Conservation (phyloP, 1,140 invertebrate species). For the Dreissena polymorpha region DNA sequence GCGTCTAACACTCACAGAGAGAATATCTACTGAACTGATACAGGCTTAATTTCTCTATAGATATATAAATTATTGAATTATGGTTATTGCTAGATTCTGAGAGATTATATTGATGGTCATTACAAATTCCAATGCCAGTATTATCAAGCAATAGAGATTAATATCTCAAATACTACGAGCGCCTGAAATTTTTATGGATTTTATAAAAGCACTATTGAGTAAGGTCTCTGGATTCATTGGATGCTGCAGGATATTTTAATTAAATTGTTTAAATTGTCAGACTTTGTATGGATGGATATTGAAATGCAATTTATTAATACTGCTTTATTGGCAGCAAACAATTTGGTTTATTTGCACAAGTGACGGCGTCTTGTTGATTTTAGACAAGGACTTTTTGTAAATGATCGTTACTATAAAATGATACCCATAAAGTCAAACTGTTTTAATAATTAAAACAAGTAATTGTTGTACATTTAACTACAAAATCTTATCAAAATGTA, state of each 20-base stretch:
- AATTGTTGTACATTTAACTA: too few relatives aligned
- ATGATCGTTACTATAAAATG: not conserved
- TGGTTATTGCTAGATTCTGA: not conserved
- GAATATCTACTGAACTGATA: not conserved
- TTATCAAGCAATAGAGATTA: too few relatives aligned
- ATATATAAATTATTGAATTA: not conserved
- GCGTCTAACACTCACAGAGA: not conserved
- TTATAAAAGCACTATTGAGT: conserved; percentile 2
- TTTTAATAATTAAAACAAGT: not conserved
- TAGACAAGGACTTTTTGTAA: not conserved
- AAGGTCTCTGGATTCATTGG: not conserved
- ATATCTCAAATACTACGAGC: not conserved
- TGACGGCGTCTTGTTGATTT: not conserved
- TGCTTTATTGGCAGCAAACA: not conserved
- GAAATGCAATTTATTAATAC: not conserved
- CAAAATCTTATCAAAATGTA: too few relatives aligned
- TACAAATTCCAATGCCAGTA: not conserved
- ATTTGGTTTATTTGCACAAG: not conserved
- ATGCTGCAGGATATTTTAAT: not conserved
- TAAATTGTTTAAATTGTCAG: not conserved
- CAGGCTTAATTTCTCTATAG: not conserved
- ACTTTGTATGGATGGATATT: not conserved
- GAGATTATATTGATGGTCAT: not conserved
- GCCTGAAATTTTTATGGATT: not conserved
- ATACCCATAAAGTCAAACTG: not conserved